phyloP scores from a whole-genome alignment of 2,113 vertebrate genomes.

The Sterna hirundo region DNA sequence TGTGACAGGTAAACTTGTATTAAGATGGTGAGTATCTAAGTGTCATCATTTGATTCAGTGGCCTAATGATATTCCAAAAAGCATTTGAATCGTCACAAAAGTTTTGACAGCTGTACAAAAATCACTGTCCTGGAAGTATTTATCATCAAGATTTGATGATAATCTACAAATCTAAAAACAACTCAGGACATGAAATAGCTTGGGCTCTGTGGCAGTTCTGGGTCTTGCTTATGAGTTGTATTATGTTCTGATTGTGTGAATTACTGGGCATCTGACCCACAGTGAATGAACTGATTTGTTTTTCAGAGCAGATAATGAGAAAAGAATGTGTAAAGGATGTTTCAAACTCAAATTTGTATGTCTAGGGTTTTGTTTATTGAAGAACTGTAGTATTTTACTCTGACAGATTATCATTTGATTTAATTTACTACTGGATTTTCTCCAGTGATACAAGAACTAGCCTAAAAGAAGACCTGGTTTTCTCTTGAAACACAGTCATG shows the following conservation, averaged over 20 bases:
- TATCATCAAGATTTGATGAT: background rate
- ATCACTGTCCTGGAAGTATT: background rate
- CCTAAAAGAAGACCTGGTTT: background rate
- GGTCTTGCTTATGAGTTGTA: background rate
- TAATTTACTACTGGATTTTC: slow-evolving; percentile 33
- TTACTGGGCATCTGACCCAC: background rate
- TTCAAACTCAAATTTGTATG: background rate
- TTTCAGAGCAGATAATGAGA: slow-evolving; percentile 8
- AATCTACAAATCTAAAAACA: background rate
- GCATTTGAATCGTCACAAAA: background rate
- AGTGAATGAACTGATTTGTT: background rate
- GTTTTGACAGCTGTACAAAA: background rate
- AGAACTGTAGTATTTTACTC: background rate
- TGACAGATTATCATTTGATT: background rate
- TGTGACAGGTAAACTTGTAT: background rate
- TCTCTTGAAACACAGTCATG: background rate
- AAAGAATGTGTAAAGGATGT: background rate
- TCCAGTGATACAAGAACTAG: background rate
- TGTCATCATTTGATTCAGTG: background rate
- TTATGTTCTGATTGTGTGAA: background rate
- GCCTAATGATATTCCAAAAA: background rate
- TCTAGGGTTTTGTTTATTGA: slow-evolving; percentile 12
- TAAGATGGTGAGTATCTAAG: background rate
- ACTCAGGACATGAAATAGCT: background rate
- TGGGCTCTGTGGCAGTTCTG: background rate